phyloP scores from a whole-genome alignment of 2,888 invertebrate species.

The Drosophila phalerata region DNA sequence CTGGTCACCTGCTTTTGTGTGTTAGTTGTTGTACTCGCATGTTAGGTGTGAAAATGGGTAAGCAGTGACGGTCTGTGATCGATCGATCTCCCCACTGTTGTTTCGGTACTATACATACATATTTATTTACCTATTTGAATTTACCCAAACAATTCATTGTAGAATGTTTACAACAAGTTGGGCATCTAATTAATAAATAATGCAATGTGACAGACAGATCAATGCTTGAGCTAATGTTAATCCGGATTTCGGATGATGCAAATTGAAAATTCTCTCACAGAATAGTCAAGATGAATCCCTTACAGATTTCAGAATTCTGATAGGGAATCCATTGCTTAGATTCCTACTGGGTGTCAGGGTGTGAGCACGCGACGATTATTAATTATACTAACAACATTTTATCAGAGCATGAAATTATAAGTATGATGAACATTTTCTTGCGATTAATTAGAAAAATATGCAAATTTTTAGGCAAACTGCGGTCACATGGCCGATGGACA shows the following conservation, averaged over 20 bases:
- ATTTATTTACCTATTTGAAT: conserved; percentile 47
- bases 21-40: conserved; percentile 13
- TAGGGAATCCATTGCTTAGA: background rate
- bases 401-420: conserved; percentile 45
- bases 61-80: conserved; percentile 54
- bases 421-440: conserved; percentile 61
- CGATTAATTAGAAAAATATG: conserved; percentile 84
- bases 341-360: conserved; percentile 19
- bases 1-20: conserved; percentile 56
- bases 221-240: conserved; percentile 26
- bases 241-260: conserved; percentile 34
- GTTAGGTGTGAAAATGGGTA: conserved; percentile 70
- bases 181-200: conserved; percentile 67
- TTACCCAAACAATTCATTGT: conserved; percentile 16
- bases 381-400: conserved; percentile 68
- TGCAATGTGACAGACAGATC: conserved; percentile 49
- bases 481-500: conserved; percentile 64
- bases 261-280: conserved; percentile 28
- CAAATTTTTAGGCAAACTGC: conserved; percentile 68
- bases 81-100: conserved; percentile 39
- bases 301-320: conserved; percentile 2
- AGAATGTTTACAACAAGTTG: conserved; percentile 9
- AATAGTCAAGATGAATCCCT: background rate
- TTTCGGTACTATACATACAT: conserved; percentile 3
- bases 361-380: conserved; percentile 74